Evolutionary conservation across 2,113 vertebrate species (phyloP).

Genomic region (Fregetta grallaria): DNA sequence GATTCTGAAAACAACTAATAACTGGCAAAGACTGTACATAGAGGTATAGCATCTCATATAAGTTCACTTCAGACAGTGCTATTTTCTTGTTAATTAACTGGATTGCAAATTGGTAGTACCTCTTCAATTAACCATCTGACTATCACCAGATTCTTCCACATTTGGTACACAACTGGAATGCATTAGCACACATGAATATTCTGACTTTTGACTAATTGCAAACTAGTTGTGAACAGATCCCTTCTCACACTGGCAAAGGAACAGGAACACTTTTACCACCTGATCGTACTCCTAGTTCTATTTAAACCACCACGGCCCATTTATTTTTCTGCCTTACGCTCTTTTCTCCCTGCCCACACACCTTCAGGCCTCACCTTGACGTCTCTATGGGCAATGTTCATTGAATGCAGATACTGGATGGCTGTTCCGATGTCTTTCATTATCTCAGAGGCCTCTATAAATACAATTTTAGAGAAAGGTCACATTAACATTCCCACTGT

Average conservation of each 20-base stretch:
- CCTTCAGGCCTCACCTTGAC: slow-evolving; percentile 85
- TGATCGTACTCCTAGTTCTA: background rate
- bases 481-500: slow-evolving; percentile 59
- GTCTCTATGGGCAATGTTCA: slow-evolving; percentile 94
- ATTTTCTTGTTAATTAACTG: background rate
- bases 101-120: background rate
- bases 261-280: background rate
- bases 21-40: background rate
- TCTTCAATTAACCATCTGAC: background rate
- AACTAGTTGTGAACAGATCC: background rate
- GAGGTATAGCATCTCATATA: background rate
- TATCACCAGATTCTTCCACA: background rate
- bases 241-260: background rate
- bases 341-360: background rate
- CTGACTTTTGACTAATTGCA: background rate
- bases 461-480: slow-evolving; percentile 60
- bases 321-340: background rate
- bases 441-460: slow-evolving; percentile 91
- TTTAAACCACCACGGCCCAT: background rate
- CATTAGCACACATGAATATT: background rate
- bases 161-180: background rate
- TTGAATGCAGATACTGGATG: slow-evolving; percentile 89
- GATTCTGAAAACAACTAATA: background rate
- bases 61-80: background rate
- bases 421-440: slow-evolving; percentile 95